Percentiles rank a stretch among this genome's conserved stretches.
Evolutionary conservation across 2,888 invertebrate species (phyloP).

Genomic region (Dilophus febrilis): DNA sequence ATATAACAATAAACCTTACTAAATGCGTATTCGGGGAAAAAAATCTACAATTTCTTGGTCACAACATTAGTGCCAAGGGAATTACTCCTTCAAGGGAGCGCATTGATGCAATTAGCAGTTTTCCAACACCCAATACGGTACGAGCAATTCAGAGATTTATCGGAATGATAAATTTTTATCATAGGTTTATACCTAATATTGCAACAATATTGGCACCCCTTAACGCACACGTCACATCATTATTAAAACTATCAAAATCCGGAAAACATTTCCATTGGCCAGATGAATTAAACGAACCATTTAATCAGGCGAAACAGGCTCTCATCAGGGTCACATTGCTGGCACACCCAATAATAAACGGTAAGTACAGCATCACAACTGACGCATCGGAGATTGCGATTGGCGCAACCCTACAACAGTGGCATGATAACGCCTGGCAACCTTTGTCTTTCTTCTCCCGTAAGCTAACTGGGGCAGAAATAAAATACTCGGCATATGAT

Average conservation of each 20-base stretch:
- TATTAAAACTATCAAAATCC: not conserved
- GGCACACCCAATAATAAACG: not conserved
- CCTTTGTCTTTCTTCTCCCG: not conserved
- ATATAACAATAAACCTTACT: not conserved
- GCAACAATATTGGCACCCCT: not conserved
- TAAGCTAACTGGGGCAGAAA: not conserved
- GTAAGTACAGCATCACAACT: not conserved
- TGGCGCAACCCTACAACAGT: not conserved
- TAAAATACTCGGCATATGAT: not conserved
- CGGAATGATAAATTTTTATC: not conserved
- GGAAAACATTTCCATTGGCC: not conserved
- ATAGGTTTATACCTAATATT: not conserved
- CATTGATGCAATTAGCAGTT: conserved; percentile 1
- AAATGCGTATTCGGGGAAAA: not conserved
- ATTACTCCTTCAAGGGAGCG: not conserved
- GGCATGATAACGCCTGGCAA: not conserved
- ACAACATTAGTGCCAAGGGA: not conserved
- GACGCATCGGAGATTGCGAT: not conserved
- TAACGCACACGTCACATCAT: not conserved
- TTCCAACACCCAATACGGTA: too few relatives aligned
- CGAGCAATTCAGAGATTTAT: conserved; percentile 1
- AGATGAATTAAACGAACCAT: not conserved
- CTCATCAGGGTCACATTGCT: not conserved
- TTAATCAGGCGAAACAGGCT: not conserved
- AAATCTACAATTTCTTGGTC: not conserved